These are phyloP conservation scores for Xerus inauris DNA, from an alignment of 2,113 vertebrate genomes.

Conservation along the genomic window DNA sequence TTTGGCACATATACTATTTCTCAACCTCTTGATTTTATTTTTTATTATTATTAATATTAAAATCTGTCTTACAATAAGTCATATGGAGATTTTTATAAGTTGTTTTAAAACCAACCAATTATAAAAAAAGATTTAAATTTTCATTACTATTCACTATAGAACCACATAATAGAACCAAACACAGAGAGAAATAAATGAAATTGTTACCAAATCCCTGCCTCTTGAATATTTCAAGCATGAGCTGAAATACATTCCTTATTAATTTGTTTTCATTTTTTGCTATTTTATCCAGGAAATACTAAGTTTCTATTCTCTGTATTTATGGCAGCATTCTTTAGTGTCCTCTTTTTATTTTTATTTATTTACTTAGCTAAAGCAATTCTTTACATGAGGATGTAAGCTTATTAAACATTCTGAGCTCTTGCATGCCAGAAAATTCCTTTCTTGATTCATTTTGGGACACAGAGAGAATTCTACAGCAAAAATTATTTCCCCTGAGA, in stretches of 20 bases:
- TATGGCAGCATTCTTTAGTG: neutral
- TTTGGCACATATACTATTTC: neutral
- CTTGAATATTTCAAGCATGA: neutral
- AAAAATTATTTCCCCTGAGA: neutral
- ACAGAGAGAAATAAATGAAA: neutral
- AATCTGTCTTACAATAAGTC: neutral
- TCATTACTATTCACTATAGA: neutral
- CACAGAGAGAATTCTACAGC: neutral
- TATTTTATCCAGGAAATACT: neutral
- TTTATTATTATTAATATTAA: constrained; percentile 37
- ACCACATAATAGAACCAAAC: neutral
- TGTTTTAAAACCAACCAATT: neutral
- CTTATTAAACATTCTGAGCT: neutral
- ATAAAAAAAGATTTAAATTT: neutral
- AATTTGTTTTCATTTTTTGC: neutral
- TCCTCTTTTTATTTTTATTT: neutral
- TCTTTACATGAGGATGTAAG: neutral
- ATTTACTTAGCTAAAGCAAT: neutral
- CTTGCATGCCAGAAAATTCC: neutral
- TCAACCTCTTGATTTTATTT: neutral
- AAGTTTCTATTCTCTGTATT: neutral
- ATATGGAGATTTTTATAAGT: neutral
- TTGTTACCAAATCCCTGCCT: neutral
- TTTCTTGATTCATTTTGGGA: neutral
- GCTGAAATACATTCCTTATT: neutral